Evolutionary conservation across 2,113 vertebrate genomes (phyloP).

Genomic region (Pagrus major): DNA sequence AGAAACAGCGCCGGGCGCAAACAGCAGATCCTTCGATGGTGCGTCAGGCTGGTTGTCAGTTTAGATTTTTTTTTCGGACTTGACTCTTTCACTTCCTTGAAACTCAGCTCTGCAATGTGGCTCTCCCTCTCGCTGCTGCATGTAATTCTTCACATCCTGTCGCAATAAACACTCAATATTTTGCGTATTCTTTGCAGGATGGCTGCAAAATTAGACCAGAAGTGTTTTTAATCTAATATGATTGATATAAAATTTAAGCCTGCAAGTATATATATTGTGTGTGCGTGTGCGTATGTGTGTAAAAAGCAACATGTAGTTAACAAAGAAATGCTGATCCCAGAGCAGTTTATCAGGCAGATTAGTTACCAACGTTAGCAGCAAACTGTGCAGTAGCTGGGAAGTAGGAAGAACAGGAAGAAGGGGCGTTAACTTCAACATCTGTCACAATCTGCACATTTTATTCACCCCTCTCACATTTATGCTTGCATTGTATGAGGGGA

Average conservation of each 20-base stretch:
- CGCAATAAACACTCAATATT: neutral
- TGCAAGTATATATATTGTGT: too few relatives aligned
- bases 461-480: neutral
- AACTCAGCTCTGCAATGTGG: conserved; percentile 30
- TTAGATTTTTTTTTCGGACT: conserved; percentile 34
- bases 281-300: too few relatives aligned
- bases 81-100: conserved; percentile 77
- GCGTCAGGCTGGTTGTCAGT: conserved; percentile 10
- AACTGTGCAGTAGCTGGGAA: neutral
- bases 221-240: neutral
- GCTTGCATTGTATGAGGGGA: neutral
- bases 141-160: conserved; percentile 14
- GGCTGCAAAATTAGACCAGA: neutral
- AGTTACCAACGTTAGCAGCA: neutral
- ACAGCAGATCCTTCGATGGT: neutral
- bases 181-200: neutral
- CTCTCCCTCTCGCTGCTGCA: neutral
- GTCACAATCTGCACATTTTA: neutral
- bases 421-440: conserved; percentile 18
- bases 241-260: neutral
- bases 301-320: neutral
- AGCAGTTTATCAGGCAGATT: neutral
- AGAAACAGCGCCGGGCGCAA: accelerated
- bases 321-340: neutral
- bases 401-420: neutral